Evolutionary conservation across 2,888 invertebrate genomes (phyloP).

Genomic region (Apamea epomidion): DNA sequence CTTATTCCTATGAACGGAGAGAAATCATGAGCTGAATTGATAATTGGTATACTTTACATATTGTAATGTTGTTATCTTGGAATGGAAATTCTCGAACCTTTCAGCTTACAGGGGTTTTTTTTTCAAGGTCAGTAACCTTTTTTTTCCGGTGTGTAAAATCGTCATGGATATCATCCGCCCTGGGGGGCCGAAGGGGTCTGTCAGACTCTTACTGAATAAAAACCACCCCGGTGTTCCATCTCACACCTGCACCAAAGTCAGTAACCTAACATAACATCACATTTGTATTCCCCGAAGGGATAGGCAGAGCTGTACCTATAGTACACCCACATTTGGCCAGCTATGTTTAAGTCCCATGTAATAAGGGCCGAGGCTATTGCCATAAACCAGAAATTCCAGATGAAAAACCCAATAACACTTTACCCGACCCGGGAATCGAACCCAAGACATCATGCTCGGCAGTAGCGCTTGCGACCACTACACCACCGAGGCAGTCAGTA

Average conservation of each 20-base stretch:
- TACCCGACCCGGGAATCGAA: not conserved
- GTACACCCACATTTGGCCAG: not conserved
- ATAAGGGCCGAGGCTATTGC: not conserved
- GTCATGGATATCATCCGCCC: no score
- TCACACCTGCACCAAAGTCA: not conserved
- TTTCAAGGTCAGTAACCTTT: not conserved
- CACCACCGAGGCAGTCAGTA: not conserved
- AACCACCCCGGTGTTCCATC: no score
- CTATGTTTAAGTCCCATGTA: not conserved
- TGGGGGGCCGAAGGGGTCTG: no score
- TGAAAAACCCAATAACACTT: not conserved
- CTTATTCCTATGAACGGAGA: slow-evolving; percentile 3
- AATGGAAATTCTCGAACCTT: slow-evolving; percentile 22
- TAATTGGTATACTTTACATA: slow-evolving; percentile 49
- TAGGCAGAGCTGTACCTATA: not conserved
- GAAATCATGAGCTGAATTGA: slow-evolving; percentile 43
- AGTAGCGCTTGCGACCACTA: not conserved
- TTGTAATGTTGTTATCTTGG: slow-evolving; percentile 26
- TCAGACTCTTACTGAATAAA: no score
- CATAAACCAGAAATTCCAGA: not conserved
- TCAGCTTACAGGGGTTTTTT: not conserved
- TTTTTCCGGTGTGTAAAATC: no score
- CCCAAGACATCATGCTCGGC: not conserved
- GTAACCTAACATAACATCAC: not conserved
- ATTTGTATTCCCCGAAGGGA: not conserved